These are phyloP conservation scores for Mormyrus proboscirostris DNA, from an alignment of 2,797 vertebrate species.

Conservation along the genomic window DNA sequence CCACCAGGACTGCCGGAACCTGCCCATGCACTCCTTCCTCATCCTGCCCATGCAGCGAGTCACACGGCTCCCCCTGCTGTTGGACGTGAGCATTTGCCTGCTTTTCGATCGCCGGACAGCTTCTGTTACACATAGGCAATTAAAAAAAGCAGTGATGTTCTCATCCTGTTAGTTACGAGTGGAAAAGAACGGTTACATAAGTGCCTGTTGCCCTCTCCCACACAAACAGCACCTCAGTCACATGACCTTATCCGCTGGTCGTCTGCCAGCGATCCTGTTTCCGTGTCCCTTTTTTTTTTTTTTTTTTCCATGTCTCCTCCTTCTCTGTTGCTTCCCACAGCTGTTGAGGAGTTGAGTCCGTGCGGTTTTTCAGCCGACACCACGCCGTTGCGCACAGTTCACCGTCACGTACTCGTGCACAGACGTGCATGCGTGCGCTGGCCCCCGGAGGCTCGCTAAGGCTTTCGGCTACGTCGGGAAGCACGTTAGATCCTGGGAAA, in stretches of 20 bases:
- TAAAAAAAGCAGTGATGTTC: not conserved
- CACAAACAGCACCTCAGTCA: not conserved
- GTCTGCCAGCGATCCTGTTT: not conserved
- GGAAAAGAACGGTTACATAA: not conserved
- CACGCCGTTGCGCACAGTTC: not conserved
- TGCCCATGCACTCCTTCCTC: slow-evolving; percentile 96
- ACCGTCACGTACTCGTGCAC: not conserved
- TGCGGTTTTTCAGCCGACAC: not conserved
- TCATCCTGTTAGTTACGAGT: not conserved
- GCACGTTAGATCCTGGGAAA: slow-evolving; percentile 16
- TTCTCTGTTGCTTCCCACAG: not conserved
- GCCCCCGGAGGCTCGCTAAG: not conserved
- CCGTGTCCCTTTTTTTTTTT: not conserved
- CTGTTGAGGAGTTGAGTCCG: not conserved
- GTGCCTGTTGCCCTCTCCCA: not conserved
- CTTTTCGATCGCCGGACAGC: not conserved
- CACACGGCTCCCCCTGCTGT: slow-evolving; percentile 88
- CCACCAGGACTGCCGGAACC: slow-evolving; percentile 82
- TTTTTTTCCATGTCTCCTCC: not conserved
- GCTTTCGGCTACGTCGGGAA: not conserved
- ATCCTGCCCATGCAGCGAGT: slow-evolving; percentile 98
- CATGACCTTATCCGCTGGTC: not conserved
- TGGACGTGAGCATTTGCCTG: slow-evolving; percentile 80
- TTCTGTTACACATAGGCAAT: not conserved
- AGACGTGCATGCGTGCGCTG: not conserved